Percentiles rank a stretch among this genome's conserved stretches.
Conservation (phyloP, 1,140 invertebrate species). For the Drosophila kepulauana region DNA sequence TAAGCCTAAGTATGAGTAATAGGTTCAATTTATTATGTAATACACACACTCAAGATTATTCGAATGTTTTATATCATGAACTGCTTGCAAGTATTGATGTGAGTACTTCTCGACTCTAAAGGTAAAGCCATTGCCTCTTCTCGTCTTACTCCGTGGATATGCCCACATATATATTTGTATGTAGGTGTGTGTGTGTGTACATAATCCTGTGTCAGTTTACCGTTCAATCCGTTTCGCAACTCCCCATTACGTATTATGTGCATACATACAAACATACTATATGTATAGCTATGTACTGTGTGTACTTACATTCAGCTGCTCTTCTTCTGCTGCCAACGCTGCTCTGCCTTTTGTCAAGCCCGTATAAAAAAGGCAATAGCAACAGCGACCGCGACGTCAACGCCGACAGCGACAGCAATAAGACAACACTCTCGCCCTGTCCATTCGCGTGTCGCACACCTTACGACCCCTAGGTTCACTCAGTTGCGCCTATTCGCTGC, state of each 20-base stretch:
- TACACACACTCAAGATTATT: neutral
- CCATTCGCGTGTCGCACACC: slow-evolving; percentile 32
- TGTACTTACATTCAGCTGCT: slow-evolving; percentile 48
- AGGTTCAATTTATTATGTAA: neutral
- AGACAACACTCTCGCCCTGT: slow-evolving; percentile 36
- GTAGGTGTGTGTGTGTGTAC: neutral
- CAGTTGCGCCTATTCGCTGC: slow-evolving; percentile 65
- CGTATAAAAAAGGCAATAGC: slow-evolving; percentile 12
- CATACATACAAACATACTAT: neutral
- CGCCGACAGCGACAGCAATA: slow-evolving; percentile 5
- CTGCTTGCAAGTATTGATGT: slow-evolving; percentile 4
- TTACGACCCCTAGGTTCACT: slow-evolving; percentile 47
- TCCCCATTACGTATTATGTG: slow-evolving; percentile 35
- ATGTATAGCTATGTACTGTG: neutral
- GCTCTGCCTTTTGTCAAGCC: slow-evolving; percentile 42
- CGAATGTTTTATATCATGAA: slow-evolving; percentile 10
- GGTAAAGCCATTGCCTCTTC: neutral
- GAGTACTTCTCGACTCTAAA: slow-evolving; percentile 2
- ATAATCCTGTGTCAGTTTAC: slow-evolving; percentile 48
- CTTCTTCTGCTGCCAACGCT: slow-evolving; percentile 33
- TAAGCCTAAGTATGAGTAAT: neutral
- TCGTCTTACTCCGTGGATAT: neutral
- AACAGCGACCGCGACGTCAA: slow-evolving; percentile 2
- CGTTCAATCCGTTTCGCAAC: slow-evolving; percentile 62
- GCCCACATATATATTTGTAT: neutral